phyloP scores from a whole-genome alignment of 2,888 invertebrate genomes.

The Ptychoptera albimana region DNA sequence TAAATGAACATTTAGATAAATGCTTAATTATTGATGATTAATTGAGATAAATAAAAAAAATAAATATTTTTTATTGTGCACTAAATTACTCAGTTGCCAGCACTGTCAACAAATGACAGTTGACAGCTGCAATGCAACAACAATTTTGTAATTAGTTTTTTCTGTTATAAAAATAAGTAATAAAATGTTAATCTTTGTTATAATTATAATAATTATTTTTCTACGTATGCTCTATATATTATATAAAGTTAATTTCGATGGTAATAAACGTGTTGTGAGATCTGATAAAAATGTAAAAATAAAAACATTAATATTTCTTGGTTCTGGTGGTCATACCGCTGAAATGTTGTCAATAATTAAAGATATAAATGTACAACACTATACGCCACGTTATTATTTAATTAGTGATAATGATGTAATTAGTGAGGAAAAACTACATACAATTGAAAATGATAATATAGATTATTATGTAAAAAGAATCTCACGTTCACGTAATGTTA shows the following conservation, averaged over 20 bases:
- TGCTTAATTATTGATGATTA: conserved; percentile 5
- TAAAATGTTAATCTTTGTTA: neutral
- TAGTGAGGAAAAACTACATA: conserved; percentile 51
- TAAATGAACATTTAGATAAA: conserved; percentile 5
- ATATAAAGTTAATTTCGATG: too few species aligned
- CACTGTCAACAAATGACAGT: too few species aligned
- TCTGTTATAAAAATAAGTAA: too few species aligned
- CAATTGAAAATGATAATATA: conserved; percentile 34
- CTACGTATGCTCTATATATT: too few species aligned
- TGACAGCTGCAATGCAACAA: conserved; percentile 9
- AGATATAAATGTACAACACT: conserved; percentile 43
- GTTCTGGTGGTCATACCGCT: conserved; percentile 59
- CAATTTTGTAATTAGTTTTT: too few species aligned
- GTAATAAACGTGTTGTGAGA: too few species aligned
- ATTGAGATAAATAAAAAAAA: neutral
- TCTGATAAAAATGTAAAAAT: neutral
- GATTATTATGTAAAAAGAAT: conserved; percentile 36
- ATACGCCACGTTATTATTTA: conserved; percentile 60
- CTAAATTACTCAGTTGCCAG: too few species aligned
- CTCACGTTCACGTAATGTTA: conserved; percentile 73
- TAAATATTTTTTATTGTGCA: too few species aligned
- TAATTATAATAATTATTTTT: neutral
- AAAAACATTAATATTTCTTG: conserved; percentile 21
- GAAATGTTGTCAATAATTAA: conserved; percentile 70
- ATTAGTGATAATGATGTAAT: conserved; percentile 61